These are phyloP conservation scores for Ivindomyrus marchei DNA, from an alignment of 2,113 vertebrate genomes.

Conservation along the genomic window DNA sequence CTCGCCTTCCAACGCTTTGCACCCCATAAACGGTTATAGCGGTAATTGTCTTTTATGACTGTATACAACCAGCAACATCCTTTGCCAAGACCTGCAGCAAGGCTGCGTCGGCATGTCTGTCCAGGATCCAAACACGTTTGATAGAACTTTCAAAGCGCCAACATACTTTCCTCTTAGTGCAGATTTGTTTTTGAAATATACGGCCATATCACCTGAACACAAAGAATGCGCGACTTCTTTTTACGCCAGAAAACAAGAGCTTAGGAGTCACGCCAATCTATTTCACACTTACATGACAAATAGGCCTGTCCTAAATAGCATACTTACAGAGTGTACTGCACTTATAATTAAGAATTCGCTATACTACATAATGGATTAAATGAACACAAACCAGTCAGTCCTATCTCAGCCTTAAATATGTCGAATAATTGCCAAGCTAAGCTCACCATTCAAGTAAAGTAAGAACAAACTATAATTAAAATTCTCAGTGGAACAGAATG, in stretches of 20 bases:
- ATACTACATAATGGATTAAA: not conserved
- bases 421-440: not conserved
- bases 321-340: not conserved
- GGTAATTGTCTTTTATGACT: constrained; percentile 89
- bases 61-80: constrained; percentile 70
- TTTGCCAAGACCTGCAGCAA: constrained; percentile 59
- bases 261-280: not conserved
- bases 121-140: constrained; percentile 31
- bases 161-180: not conserved
- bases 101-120: constrained; percentile 4
- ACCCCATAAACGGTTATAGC: constrained; percentile 94
- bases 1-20: constrained; percentile 78
- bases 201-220: not conserved
- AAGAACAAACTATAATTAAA: not conserved
- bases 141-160: constrained; percentile 5
- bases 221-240: not conserved
- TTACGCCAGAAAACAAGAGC: not conserved
- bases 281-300: not conserved
- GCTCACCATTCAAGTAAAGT: not conserved
- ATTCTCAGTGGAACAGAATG: not conserved
- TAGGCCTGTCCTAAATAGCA: not conserved
- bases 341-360: not conserved
- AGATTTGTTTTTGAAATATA: not conserved
- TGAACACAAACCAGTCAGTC: not conserved
- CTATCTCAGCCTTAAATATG: not conserved